Base-by-base conservation (phyloP, 1,140 invertebrate species). In the Lepidurus couesii region DNA sequence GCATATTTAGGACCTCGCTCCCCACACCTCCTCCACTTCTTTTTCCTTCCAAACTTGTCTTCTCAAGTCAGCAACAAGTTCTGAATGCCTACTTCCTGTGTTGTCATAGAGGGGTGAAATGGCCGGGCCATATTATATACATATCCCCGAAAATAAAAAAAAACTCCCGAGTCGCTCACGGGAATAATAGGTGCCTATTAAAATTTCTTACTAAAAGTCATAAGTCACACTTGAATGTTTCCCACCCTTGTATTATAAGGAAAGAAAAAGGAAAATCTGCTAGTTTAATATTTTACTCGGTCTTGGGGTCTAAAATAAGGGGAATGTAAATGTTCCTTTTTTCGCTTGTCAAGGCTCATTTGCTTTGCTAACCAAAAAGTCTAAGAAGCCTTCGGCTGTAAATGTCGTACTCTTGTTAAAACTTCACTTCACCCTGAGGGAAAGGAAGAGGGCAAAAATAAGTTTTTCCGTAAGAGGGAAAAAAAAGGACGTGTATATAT, bases 331-430 rank as follows among this genome's bases (percentile, higher is more conserved):
- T 13, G 53, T 65, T 21, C 53, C 53, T 65, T 65, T 65, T 65
- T 65, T 9, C 53, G 53, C 53, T 13, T 65, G 53, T 13, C 53
- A 65, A 65, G 13, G 16, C 53, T 65, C 53, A 65, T 65, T 65
- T 65, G 53, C 53, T 65, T 65, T 65, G 53, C 53, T 65, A 65
- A 65, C n/a, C 53, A 65, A 65, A 65, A 65, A 65, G 16, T 13
- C 53, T 65, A 21, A 65, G 53, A 11, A 65, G 53, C 53, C 53
- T 65, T 65, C 53, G 21, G 53, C 53, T 65, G n/a, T 65, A 65
- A 65, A 65, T 21, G 53, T 65, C 53, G 53, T 65, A 65, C 53
- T 65, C 53, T 10, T 16, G 53, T 65, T 65, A 65, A 65, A 65
- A 65, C 8, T 11, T 65, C 53, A 65, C 8, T 11, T 65, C 53